phyloP scores from a whole-genome alignment of 2,888 invertebrate species.

The Cheilosia urbana region DNA sequence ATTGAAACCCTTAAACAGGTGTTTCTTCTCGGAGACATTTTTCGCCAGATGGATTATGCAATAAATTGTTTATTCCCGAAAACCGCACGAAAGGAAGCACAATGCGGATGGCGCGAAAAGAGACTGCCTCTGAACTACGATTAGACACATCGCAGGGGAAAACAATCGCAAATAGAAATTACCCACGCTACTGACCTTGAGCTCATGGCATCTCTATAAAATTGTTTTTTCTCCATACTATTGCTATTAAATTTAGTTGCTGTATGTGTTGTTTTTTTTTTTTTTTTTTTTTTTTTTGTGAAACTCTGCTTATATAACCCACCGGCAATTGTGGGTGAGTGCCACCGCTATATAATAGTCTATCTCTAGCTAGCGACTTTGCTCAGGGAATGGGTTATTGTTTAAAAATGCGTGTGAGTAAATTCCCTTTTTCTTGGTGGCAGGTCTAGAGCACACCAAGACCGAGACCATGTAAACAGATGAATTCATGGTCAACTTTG shows the following conservation, averaged over 20 bases:
- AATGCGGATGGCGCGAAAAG: slow-evolving; percentile 14
- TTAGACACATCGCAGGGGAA: slow-evolving; percentile 29
- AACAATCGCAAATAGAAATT: slow-evolving; percentile 42
- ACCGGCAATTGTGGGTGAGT: slow-evolving; percentile 44
- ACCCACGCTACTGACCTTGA: slow-evolving; percentile 73
- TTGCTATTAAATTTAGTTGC: slow-evolving; percentile 24
- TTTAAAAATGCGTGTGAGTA: slow-evolving; percentile 51
- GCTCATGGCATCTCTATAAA: slow-evolving; percentile 56
- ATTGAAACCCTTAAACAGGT: slow-evolving; percentile 17
- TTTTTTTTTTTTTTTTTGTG: slow-evolving; percentile 2
- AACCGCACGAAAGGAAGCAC: slow-evolving; percentile 10
- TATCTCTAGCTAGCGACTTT: background rate
- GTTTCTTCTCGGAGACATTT: too few species aligned
- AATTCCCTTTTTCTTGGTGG: slow-evolving; percentile 47
- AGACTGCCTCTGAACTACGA: background rate
- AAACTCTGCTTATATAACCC: slow-evolving; percentile 31
- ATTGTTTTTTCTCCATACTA: slow-evolving; percentile 22
- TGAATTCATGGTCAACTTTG: slow-evolving; percentile 54
- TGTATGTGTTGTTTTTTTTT: background rate
- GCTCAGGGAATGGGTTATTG: slow-evolving; percentile 26
- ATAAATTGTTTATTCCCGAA: slow-evolving; percentile 11
- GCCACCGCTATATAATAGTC: background rate
- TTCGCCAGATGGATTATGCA: slow-evolving; percentile 20
- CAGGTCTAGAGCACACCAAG: slow-evolving; percentile 39
- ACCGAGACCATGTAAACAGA: slow-evolving; percentile 14